Percentiles rank a stretch among this genome's conserved stretches.
These are phyloP conservation scores for Dinocampus coccinellae DNA, from an alignment of 2,888 invertebrate species.

Conservation along the genomic window DNA sequence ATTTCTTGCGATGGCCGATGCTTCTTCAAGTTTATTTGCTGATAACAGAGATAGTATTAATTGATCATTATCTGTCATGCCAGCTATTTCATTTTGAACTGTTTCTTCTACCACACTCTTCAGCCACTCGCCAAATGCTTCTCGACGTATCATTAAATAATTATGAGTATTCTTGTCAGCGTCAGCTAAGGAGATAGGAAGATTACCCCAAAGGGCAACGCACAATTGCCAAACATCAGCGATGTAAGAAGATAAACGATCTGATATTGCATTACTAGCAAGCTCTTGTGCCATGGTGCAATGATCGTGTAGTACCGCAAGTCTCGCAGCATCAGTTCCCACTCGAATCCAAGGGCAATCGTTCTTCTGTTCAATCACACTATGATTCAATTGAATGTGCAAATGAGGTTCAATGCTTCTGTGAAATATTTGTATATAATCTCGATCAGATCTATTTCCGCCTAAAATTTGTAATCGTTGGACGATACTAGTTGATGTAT, in stretches of 20 bases:
- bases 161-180: conserved; percentile 70
- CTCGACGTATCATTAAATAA: conserved; percentile 72
- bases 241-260: conserved; percentile 65
- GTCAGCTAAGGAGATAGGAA: conserved; percentile 72
- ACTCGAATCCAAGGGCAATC: conserved; percentile 70
- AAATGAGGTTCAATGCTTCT: conserved; percentile 74
- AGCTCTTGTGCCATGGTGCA: conserved; percentile 70
- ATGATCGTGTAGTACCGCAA: conserved; percentile 73
- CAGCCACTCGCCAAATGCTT: conserved; percentile 77
- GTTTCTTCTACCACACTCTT: conserved; percentile 71
- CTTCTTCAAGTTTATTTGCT: conserved; percentile 73
- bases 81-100: conserved; percentile 62
- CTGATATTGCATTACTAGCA: conserved; percentile 46
- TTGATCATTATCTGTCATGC: conserved; percentile 51
- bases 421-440: conserved; percentile 55
- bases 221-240: conserved; percentile 71
- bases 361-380: conserved; percentile 70
- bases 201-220: conserved; percentile 87
- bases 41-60: conserved; percentile 56
- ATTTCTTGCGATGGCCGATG: conserved; percentile 72
- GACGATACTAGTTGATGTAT: conserved; percentile 61
- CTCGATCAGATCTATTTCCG: conserved; percentile 55
- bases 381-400: conserved; percentile 76
- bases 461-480: conserved; percentile 65
- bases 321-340: conserved; percentile 58